Percentiles rank a stretch among this genome's conserved stretches.
Evolutionary conservation across 2,113 vertebrate genomes (phyloP).

Genomic region (Equus quagga): DNA sequence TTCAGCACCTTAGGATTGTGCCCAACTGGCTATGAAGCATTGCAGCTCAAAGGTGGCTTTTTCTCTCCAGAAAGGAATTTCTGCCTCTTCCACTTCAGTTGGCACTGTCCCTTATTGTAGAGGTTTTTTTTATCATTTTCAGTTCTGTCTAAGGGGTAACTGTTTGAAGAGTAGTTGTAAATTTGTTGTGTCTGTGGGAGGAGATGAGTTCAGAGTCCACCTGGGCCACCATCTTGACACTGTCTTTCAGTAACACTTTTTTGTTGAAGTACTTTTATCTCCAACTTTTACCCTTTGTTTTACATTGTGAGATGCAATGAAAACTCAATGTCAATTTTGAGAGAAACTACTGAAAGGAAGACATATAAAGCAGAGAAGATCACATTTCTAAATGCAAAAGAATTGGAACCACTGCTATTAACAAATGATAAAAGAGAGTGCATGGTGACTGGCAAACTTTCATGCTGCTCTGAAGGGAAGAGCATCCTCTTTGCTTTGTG

Average conservation of each 20-base stretch:
- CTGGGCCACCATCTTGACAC: too few relatives aligned
- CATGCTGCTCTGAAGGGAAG: not conserved
- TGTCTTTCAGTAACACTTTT: not conserved
- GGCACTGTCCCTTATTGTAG: too few relatives aligned
- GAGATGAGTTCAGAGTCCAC: too few relatives aligned
- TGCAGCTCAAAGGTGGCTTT: too few relatives aligned
- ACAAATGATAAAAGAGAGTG: not conserved
- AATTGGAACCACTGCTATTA: not conserved
- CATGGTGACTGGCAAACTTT: not conserved
- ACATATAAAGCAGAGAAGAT: not conserved
- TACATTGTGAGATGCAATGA: not conserved
- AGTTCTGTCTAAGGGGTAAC: too few relatives aligned
- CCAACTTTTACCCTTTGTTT: not conserved
- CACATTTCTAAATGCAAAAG: not conserved
- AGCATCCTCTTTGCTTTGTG: not conserved
- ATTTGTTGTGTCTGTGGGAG: too few relatives aligned
- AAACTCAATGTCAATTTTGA: not conserved
- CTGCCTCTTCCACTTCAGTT: too few relatives aligned
- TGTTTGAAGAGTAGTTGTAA: too few relatives aligned
- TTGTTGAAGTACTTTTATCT: not conserved
- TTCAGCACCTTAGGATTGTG: too few relatives aligned
- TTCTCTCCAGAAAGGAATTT: too few relatives aligned
- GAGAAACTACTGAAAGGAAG: not conserved
- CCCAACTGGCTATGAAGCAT: too few relatives aligned
- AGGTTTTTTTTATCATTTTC: too few relatives aligned